Conservation (phyloP, 2,888 invertebrate species). For the Cerastis rubricosa region DNA sequence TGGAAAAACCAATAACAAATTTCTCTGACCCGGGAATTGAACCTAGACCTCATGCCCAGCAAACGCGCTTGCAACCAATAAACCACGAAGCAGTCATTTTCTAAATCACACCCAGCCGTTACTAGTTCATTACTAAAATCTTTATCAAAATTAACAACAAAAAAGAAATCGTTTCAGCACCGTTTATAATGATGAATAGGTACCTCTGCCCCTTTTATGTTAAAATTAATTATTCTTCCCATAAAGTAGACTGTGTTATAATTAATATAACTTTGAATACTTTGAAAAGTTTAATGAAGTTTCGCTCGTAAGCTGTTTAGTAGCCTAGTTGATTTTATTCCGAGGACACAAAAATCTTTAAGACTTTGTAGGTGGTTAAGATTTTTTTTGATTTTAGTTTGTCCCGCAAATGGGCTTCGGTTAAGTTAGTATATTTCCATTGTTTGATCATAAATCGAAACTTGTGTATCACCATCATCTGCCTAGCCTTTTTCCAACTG, state of each 20-base stretch:
- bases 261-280: conserved; percentile 70
- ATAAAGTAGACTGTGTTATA: conserved; percentile 61
- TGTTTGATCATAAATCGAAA: too few species aligned
- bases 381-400: not conserved
- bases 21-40: not conserved
- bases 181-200: conserved; percentile 39
- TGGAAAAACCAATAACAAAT: not conserved
- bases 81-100: too few species aligned
- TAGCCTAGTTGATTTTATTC: conserved; percentile 44
- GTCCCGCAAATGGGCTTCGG: too few species aligned
- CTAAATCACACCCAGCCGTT: not conserved
- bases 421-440: too few species aligned
- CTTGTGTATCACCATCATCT: not conserved
- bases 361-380: conserved; percentile 3
- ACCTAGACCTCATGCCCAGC: not conserved
- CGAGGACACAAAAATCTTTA: conserved; percentile 14
- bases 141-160: not conserved
- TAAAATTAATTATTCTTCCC: conserved; percentile 63
- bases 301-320: conserved; percentile 61
- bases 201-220: conserved; percentile 46
- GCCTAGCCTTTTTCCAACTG: not conserved
- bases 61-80: not conserved
- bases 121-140: conserved; percentile 20
- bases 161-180: conserved; percentile 11
- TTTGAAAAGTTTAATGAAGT: conserved; percentile 67